phyloP scores from a whole-genome alignment of 1,140 invertebrate species.

The Zaprionus africanus region DNA sequence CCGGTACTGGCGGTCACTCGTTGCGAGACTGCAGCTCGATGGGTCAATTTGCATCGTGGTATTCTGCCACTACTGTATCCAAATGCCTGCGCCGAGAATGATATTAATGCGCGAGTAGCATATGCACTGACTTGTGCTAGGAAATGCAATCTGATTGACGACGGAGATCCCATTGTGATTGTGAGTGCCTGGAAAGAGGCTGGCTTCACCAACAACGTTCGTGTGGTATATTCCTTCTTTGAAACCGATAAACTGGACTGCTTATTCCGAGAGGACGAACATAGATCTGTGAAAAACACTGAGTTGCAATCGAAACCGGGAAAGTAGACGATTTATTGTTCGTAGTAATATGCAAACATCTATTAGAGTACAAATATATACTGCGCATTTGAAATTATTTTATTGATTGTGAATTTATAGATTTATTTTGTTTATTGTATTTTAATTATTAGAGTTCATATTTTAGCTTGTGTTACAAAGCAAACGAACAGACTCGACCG shows the following conservation, averaged over 20 bases:
- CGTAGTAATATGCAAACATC: too few species aligned
- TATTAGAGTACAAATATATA: too few species aligned
- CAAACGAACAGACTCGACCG: too few species aligned
- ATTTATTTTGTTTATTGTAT: too few species aligned
- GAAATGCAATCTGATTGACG: constrained; percentile 91
- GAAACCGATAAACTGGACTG: constrained; percentile 70
- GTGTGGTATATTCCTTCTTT: constrained; percentile 92
- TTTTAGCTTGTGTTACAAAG: too few species aligned
- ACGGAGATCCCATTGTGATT: constrained; percentile 94
- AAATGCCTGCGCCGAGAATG: constrained; percentile 86
- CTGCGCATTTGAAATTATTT: too few species aligned
- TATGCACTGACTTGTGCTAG: constrained; percentile 94
- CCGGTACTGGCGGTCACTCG: constrained; percentile 98
- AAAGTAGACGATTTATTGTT: background rate
- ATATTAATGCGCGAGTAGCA: constrained; percentile 96
- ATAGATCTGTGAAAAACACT: background rate
- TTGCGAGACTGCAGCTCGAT: constrained; percentile 93
- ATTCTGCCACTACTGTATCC: constrained; percentile 95
- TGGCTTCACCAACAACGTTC: constrained; percentile 98
- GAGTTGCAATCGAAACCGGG: background rate
- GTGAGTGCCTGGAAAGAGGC: constrained; percentile 98
- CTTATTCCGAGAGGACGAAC: constrained; percentile 49
- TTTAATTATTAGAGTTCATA: too few species aligned
- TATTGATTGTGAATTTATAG: too few species aligned
- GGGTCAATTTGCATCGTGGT: constrained; percentile 96